phyloP scores from a whole-genome alignment of 1,140 invertebrate genomes.

The Eriosoma lanigerum region DNA sequence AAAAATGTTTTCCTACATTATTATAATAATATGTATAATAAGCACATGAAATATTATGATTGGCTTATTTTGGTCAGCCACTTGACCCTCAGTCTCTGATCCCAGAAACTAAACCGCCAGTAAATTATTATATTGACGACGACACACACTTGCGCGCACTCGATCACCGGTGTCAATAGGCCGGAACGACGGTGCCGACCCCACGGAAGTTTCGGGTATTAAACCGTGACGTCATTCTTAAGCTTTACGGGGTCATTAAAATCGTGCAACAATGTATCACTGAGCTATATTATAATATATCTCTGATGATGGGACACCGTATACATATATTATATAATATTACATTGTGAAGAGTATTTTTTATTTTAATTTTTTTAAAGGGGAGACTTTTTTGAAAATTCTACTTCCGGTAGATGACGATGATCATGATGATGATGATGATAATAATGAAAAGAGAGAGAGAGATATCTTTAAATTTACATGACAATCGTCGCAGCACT shows the following conservation, averaged over 20 bases:
- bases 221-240: conserved; percentile 50
- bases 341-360: conserved; percentile 12
- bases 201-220: conserved; percentile 49
- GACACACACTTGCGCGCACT: neutral
- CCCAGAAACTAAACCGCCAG: conserved; percentile 38
- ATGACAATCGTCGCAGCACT: conserved; percentile 47
- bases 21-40: too few species aligned
- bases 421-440: neutral
- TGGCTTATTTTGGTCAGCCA: too few species aligned
- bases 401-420: conserved; percentile 28
- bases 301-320: too few species aligned
- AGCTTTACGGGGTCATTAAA: conserved; percentile 49
- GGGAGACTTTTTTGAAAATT: conserved; percentile 36
- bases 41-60: too few species aligned
- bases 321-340: neutral
- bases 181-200: conserved; percentile 42
- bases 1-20: too few species aligned
- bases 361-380: conserved; percentile 36
- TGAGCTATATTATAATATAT: neutral
- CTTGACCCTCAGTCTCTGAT: conserved; percentile 2
- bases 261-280: conserved; percentile 47
- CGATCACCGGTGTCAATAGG: conserved; percentile 50
- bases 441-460: neutral
- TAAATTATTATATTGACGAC: conserved; percentile 38
- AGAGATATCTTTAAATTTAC: conserved; percentile 48